These are phyloP conservation scores for Amphipoea lucens DNA, from an alignment of 2,888 invertebrate genomes.

Conservation along the genomic window DNA sequence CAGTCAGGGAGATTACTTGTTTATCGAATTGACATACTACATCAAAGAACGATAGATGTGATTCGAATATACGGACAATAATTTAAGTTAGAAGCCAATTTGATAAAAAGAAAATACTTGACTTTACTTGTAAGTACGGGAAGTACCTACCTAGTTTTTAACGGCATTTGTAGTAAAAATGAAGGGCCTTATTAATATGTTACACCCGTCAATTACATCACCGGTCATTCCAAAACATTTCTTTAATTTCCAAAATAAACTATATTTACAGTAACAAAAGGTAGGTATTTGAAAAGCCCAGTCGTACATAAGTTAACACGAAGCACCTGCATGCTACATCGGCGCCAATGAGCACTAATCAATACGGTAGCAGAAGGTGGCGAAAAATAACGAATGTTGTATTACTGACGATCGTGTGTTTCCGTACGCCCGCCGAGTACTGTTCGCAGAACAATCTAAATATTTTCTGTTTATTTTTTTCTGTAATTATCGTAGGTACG, in stretches of 20 bases:
- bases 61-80: neutral
- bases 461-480: neutral
- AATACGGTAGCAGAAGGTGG: slow-evolving; percentile 85
- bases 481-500: neutral
- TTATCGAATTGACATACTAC: neutral
- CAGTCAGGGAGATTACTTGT: neutral
- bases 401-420: slow-evolving; percentile 86
- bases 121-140: neutral
- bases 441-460: slow-evolving; percentile 67
- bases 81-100: neutral
- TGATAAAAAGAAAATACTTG: neutral
- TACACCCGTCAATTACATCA: neutral
- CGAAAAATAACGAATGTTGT: slow-evolving; percentile 89
- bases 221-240: neutral
- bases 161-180: neutral
- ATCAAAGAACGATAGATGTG: neutral
- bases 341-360: slow-evolving; percentile 86
- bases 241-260: neutral
- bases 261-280: slow-evolving; percentile 1
- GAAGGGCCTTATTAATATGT: neutral
- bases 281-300: slow-evolving; percentile 19
- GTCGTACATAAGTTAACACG: slow-evolving; percentile 19
- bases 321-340: slow-evolving; percentile 61
- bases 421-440: slow-evolving; percentile 78
- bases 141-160: neutral